Conservation (phyloP, 2,888 invertebrate genomes). For the Lottia gigantea region DNA sequence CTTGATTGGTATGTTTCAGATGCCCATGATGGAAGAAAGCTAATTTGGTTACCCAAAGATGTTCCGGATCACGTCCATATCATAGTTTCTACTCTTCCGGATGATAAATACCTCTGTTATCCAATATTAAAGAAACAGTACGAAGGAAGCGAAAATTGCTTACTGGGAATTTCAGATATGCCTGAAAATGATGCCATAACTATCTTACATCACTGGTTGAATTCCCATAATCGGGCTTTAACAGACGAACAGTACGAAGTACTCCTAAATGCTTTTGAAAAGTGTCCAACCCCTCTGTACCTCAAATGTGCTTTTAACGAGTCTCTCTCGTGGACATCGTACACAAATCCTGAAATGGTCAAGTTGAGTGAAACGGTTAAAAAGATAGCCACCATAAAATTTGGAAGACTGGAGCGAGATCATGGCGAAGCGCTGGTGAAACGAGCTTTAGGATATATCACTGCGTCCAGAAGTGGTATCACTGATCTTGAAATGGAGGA, state of each 20-base stretch:
- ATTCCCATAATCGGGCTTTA: slow-evolving; percentile 37
- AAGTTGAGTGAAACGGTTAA: slow-evolving; percentile 53
- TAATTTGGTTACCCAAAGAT: slow-evolving; percentile 82
- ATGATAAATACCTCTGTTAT: slow-evolving; percentile 50
- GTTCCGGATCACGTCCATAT: slow-evolving; percentile 82
- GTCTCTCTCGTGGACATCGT: slow-evolving; percentile 54
- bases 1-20: slow-evolving; percentile 35
- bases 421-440: slow-evolving; percentile 60
- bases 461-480: slow-evolving; percentile 81
- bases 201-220: slow-evolving; percentile 54
- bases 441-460: slow-evolving; percentile 77
- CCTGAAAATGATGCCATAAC: slow-evolving; percentile 46
- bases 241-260: slow-evolving; percentile 75
- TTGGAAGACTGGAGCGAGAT: slow-evolving; percentile 58
- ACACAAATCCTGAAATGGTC: slow-evolving; percentile 36
- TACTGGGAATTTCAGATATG: slow-evolving; percentile 52
- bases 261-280: slow-evolving; percentile 74
- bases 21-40: slow-evolving; percentile 73
- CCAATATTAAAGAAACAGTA: slow-evolving; percentile 41
- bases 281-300: slow-evolving; percentile 56
- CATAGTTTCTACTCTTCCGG: slow-evolving; percentile 69
- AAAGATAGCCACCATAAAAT: slow-evolving; percentile 50
- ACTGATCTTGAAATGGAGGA: slow-evolving; percentile 84
- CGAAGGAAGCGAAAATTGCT: slow-evolving; percentile 36
- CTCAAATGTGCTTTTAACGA: slow-evolving; percentile 56